Evolutionary conservation across 2,113 vertebrate species (phyloP).

Genomic region (Ardeotis arabs): DNA sequence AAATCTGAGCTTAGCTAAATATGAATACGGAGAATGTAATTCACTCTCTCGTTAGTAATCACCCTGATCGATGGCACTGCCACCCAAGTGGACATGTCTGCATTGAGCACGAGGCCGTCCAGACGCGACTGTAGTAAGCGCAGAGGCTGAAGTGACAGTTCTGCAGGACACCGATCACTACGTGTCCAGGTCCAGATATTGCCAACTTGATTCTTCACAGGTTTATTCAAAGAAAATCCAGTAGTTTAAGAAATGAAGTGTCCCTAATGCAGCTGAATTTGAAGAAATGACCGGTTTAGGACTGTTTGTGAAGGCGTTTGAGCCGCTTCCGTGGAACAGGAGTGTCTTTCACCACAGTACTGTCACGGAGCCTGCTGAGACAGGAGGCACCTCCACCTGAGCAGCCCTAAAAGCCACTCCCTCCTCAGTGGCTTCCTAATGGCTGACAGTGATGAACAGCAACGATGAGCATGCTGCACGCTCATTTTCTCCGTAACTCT

Average conservation of each 20-base stretch:
- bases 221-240: background rate
- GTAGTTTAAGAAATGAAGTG: background rate
- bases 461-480: rapidly evolving
- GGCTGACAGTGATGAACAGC: background rate
- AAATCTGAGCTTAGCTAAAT: background rate
- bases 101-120: background rate
- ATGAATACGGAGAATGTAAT: background rate
- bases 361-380: background rate
- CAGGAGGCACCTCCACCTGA: background rate
- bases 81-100: background rate
- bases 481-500: background rate
- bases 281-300: background rate
- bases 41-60: background rate
- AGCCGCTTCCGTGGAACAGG: background rate
- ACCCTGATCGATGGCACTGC: background rate
- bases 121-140: background rate
- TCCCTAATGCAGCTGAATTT: background rate
- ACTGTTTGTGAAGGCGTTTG: rapidly evolving
- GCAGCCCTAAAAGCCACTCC: background rate
- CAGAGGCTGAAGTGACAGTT: background rate
- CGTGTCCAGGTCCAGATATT: background rate
- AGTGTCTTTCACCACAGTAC: background rate
- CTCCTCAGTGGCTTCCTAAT: background rate
- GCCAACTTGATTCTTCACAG: background rate
- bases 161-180: background rate